Evolutionary conservation across 2,113 vertebrate species (phyloP), one percentile per base, ranked within the genome.

Genomic region (Uria aalge): DNA sequence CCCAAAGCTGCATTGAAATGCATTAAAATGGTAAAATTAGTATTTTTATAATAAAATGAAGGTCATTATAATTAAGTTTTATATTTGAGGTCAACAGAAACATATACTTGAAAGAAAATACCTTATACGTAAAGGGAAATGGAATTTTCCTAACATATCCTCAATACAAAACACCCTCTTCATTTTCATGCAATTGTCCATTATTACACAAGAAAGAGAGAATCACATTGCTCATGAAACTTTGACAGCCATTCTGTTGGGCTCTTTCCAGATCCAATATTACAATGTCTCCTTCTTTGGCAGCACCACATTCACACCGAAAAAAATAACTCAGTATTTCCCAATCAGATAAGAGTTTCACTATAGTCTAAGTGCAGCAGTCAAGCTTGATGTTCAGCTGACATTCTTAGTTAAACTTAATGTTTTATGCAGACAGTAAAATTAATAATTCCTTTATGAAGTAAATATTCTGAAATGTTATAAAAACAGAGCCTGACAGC

Each of bases 41-140:
- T 75, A 23, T 69, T 86, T 80, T 48, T 64, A 47, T 48, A 60
- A 68, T 40, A 73, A 94, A 76, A 64, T 17, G 1, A 82, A 75
- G 14, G 3, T 76, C 1, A 72, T 60, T 12, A 48, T 43, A 60
- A n/a, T 57, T n/a, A 52, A 63, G 5, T 74, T 83, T 80, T 66
- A 80, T 95, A 86, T 94, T 94, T 96, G 83, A 86, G 59, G 59
- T 92, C 67, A 95, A 80, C 57, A 92, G 43, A 96, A 92, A 57
- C 52, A 73, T 21, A 71, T 22, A 64, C 30, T 72, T 92, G 43
- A 82, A 85, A 73, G 16, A 90, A 88, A 79, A 85, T 26, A 69
- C 2, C 9, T 55, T 50, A 57, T 17, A 47, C 38, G 9, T 20
- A 84, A 91, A 94, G 50, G 64, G 64, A 96, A 96, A 90, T 74